Conservation (phyloP, 2,888 invertebrate species). For the Noctua fimbriata region DNA sequence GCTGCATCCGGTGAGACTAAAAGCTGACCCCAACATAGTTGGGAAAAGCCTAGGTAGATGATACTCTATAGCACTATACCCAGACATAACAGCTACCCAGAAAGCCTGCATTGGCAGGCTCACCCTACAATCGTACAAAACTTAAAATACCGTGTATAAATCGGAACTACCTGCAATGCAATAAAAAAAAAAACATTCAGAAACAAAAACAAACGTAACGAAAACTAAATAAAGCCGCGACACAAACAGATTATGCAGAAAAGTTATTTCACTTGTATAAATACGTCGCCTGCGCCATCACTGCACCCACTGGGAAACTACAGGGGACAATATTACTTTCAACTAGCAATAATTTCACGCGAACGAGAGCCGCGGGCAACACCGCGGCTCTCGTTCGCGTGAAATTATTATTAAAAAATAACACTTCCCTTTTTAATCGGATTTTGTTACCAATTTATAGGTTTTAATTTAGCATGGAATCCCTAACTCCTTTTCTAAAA, state of each 20-base stretch:
- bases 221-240: conserved; percentile 14
- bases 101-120: not conserved
- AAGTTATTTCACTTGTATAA: conserved; percentile 49
- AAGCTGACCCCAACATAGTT: too few relatives aligned
- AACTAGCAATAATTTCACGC: too few relatives aligned
- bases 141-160: not conserved
- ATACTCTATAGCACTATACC: not conserved
- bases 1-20: too few relatives aligned
- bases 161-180: not conserved
- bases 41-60: too few relatives aligned
- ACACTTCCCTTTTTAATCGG: too few relatives aligned
- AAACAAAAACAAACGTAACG: conserved; percentile 16
- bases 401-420: too few relatives aligned
- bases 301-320: conserved; percentile 20
- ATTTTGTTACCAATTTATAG: too few relatives aligned
- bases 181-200: conserved; percentile 3
- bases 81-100: not conserved
- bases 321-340: conserved; percentile 47
- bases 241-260: conserved; percentile 53
- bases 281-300: conserved; percentile 35
- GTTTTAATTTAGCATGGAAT: too few relatives aligned
- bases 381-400: too few relatives aligned
- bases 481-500: too few relatives aligned
- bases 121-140: not conserved
- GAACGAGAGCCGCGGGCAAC: too few relatives aligned